These are phyloP conservation scores for Ptychadena robeensis DNA, from an alignment of 2,797 vertebrate species.

Conservation along the genomic window DNA sequence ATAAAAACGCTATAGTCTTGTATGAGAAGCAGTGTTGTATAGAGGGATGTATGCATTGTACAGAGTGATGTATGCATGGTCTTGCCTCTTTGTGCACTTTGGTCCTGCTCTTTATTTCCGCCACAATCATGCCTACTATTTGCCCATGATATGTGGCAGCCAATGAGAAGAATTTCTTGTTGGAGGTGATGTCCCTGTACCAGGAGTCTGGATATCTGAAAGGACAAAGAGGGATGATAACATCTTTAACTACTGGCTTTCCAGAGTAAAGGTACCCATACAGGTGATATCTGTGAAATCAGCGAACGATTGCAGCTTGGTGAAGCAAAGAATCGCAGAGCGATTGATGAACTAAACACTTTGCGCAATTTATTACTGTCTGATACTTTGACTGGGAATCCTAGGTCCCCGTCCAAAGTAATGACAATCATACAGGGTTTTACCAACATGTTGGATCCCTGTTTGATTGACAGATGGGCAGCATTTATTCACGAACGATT, in stretches of 20 bases:
- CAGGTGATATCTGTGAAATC: too few relatives aligned
- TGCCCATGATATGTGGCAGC: slow-evolving; percentile 92
- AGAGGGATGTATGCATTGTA: background rate
- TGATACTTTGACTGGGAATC: too few relatives aligned
- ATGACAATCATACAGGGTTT: too few relatives aligned
- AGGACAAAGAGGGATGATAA: background rate
- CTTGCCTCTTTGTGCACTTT: slow-evolving; percentile 98
- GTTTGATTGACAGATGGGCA: too few relatives aligned
- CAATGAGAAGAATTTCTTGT: slow-evolving; percentile 99
- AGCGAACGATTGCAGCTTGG: too few relatives aligned
- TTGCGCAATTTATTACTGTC: too few relatives aligned
- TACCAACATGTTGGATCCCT: too few relatives aligned
- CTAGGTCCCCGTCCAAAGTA: too few relatives aligned
- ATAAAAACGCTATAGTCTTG: background rate
- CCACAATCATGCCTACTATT: slow-evolving; percentile 98
- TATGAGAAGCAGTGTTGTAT: too few relatives aligned
- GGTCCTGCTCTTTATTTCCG: slow-evolving; percentile 96
- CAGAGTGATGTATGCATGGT: background rate
- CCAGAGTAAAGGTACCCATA: background rate
- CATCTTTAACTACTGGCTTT: background rate
- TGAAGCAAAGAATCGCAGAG: too few relatives aligned
- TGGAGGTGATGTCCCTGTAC: slow-evolving; percentile 99
- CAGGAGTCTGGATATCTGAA: slow-evolving; percentile 98
- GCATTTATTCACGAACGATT: too few relatives aligned
- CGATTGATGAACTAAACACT: too few relatives aligned